Conservation (phyloP, 2,797 vertebrate genomes). For the Gobio occitaniae region DNA sequence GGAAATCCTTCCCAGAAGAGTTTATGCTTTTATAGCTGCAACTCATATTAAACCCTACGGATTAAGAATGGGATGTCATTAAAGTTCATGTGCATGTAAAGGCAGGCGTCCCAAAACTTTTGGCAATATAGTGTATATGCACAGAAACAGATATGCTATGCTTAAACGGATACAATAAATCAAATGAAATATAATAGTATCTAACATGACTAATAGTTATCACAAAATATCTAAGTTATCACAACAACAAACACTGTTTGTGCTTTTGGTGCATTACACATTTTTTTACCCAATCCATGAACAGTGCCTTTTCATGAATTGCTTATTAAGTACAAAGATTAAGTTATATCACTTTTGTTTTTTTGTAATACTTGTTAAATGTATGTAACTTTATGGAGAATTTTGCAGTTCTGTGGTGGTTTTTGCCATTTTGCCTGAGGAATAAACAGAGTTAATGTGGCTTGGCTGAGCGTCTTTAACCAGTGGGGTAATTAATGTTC, state of each 20-base stretch:
- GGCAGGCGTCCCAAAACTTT: no score
- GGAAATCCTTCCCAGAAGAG: no score
- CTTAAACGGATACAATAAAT: no score
- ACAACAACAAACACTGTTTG: not conserved
- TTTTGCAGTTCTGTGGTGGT: slow-evolving; percentile 1
- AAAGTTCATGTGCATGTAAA: no score
- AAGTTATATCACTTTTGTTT: not conserved
- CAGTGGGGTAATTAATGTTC: slow-evolving; percentile 72
- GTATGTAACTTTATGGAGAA: not conserved
- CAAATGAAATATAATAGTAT: no score
- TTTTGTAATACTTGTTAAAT: slow-evolving; percentile 11
- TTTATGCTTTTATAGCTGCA: no score
- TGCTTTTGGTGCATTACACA: not conserved
- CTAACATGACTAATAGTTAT: not conserved
- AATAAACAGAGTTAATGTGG: slow-evolving; percentile 69
- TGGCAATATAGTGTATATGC: no score
- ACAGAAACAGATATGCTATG: no score
- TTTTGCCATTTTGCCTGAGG: slow-evolving; percentile 58
- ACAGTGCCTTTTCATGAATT: no score
- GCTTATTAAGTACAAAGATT: not conserved
- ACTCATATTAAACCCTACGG: no score
- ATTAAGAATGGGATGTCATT: no score
- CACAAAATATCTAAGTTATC: not conserved
- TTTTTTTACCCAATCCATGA: no score
- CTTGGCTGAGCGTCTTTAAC: slow-evolving; percentile 62